Percentiles rank a stretch among this genome's conserved stretches.
Conservation (phyloP, 2,113 vertebrate genomes). For the Ceyx cyanopectus region DNA sequence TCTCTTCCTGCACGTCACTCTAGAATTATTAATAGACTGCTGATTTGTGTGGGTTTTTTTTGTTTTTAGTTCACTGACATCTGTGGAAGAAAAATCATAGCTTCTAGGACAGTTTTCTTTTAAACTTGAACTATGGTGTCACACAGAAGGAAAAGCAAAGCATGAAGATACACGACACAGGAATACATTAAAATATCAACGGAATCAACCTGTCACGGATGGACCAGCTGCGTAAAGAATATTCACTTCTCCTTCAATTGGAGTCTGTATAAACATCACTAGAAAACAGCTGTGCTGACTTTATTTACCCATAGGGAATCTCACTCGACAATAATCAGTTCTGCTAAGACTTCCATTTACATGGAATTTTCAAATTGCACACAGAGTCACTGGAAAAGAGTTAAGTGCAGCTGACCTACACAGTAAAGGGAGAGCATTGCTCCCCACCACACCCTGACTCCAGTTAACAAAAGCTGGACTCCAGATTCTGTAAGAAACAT, state of each 20-base stretch:
- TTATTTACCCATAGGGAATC: background rate
- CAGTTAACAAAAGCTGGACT: background rate
- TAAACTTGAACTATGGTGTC: background rate
- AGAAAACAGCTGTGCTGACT: slow-evolving; percentile 20
- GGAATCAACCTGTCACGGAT: background rate
- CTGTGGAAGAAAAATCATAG: background rate
- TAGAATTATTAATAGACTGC: background rate
- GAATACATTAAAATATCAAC: background rate
- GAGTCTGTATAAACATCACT: background rate
- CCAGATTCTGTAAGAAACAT: slow-evolving; percentile 24
- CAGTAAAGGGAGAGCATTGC: background rate
- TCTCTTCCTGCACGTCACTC: background rate
- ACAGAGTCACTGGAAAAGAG: background rate
- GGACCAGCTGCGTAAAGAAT: background rate
- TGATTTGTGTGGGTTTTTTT: background rate
- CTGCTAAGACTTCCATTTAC: background rate
- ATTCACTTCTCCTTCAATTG: background rate
- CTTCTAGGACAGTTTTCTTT: background rate
- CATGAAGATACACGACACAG: background rate
- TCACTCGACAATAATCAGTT: background rate
- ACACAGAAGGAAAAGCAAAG: background rate
- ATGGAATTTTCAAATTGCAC: background rate
- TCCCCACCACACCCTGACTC: background rate
- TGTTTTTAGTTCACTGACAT: background rate
- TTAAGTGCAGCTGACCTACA: background rate